A percentile compares a stretch with the other conserved stretches of the same genome.
Evolutionary conservation across 2,113 vertebrate species (phyloP).

Genomic region (Ochotona curzoniae): DNA sequence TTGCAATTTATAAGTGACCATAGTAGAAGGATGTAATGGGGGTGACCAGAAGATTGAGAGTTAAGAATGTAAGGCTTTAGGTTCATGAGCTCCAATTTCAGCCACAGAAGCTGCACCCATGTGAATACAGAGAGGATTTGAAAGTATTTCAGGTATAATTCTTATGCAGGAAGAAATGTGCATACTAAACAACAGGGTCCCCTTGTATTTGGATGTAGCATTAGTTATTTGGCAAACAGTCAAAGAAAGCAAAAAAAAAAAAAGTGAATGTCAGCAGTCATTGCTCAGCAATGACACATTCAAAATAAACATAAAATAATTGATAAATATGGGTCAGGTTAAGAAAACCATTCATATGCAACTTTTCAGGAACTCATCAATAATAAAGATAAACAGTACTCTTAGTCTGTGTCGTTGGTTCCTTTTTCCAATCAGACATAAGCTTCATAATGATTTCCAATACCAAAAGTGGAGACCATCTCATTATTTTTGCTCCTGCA

Average conservation of each 20-base stretch:
- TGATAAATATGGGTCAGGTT: not conserved
- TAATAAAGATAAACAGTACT: not conserved
- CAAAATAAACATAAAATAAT: constrained; percentile 49
- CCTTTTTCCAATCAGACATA: constrained; percentile 49
- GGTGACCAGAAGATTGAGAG: not conserved
- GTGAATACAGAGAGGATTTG: not conserved
- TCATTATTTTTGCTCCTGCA: constrained; percentile 6
- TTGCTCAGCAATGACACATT: not conserved
- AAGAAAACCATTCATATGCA: constrained; percentile 48
- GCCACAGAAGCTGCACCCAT: not conserved
- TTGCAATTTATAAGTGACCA: not conserved
- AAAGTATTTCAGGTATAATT: constrained; percentile 5
- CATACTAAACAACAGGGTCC: constrained; percentile 8
- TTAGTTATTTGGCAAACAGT: not conserved
- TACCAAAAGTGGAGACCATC: not conserved
- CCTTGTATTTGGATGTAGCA: not conserved
- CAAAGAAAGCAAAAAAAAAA: constrained; percentile 57
- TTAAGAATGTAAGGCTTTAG: not conserved
- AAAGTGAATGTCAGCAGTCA: not conserved
- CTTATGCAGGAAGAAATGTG: not conserved
- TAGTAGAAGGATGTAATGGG: not conserved
- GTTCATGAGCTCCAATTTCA: not conserved
- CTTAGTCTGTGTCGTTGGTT: constrained; percentile 39
- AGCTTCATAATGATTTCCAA: constrained; percentile 32
- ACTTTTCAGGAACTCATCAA: constrained; percentile 20